Base-by-base conservation (phyloP, 2,113 vertebrate genomes). In the Deroptyus accipitrinus region DNA sequence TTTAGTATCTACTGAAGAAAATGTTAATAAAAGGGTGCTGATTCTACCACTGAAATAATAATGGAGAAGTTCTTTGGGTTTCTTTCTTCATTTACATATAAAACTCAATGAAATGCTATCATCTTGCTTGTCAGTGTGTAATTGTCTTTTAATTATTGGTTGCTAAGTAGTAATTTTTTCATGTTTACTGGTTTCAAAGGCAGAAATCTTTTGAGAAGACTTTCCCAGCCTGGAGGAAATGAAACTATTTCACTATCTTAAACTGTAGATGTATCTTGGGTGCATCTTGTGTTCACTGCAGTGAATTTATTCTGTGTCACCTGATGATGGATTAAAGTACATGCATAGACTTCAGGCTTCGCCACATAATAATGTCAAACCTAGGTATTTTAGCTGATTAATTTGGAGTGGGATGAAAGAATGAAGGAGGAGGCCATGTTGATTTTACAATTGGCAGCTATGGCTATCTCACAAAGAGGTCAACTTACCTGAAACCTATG, bases 141-240 rank as follows among this genome's bases (percentile, higher is more conserved):
- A 88, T 91, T 91, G 78, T 48, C 84, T 88, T 83, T 88, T 91
- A 95, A 95, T 92, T 76, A 82, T 69, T 70, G 84, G 17, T 72
- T 96, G 67, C 57, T 64, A 63, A 96, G 63, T 76, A 82, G 37
- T 78, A 3, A 28, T 74, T 92, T 88, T 57, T 83, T 92, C 31
- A 81, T 11, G 1, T 73, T 91, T 81, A 17, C 13, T 70, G 5
- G 9, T 81, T 81, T 92, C 27, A 79, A 75, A 75, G 37, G 62
- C 11, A 80, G 75, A 82, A 88, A 62, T 81, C 63, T 88, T 66
- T 74, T 64, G 27, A 6, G 72, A 31, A 72, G 62, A 11, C 25
- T 75, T 94, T 83, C 10, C 48, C 28, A 81, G 54, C 27, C 62
- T 62, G 46, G 13, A 91, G 68, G 49, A 92, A 55, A 6, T 68